Evolutionary conservation across 2,888 invertebrate species (phyloP), one percentile per base, ranked within the genome.

Genomic region (Tipula confusa): DNA sequence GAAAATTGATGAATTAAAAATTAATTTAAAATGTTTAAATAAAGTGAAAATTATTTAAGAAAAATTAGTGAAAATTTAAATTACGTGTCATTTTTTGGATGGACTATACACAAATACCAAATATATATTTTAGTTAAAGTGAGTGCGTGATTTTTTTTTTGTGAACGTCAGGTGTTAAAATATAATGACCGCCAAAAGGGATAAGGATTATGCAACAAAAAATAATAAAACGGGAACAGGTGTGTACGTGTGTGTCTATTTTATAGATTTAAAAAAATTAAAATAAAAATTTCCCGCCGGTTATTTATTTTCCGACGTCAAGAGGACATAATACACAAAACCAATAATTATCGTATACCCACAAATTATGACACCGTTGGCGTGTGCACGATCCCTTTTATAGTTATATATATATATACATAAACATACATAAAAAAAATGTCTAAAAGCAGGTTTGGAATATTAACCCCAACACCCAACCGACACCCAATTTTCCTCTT

Each of bases 161-260:
- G 43, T 24, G 24, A 24, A 9, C 64, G 64, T 6, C 24, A 24
- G 64, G 64, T 64, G 64, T 64, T 1, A 64, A 64, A 64, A 80
- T 29, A 88, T 88, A 87, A 89, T 89, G 89, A 89, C 89, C 87
- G 89, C 89, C 87, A 89, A 89, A 87, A 88, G 88, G 87, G 88
- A 87, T 87, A 88, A 88, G 87, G 88, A 89, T 87, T 88, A 87
- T 86, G 86, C 86, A 83, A 89, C 86, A 85, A 85, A 84, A 83
- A 83, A 79, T 15, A 86, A 87, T 87, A 89, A 88, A 87, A 86
- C 87, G 85, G 85, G 87, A 86, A 86, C 88, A 87, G 88, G 88
- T 88, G 88, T 31, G 43, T 36, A 13, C 82, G 18, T 28, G 15
- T 82, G 15, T 31, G 36, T 82, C 15, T 82, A 33, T 31, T 29